Base-by-base conservation (phyloP, 2,888 invertebrate genomes). In the Plagodis dolabraria region DNA sequence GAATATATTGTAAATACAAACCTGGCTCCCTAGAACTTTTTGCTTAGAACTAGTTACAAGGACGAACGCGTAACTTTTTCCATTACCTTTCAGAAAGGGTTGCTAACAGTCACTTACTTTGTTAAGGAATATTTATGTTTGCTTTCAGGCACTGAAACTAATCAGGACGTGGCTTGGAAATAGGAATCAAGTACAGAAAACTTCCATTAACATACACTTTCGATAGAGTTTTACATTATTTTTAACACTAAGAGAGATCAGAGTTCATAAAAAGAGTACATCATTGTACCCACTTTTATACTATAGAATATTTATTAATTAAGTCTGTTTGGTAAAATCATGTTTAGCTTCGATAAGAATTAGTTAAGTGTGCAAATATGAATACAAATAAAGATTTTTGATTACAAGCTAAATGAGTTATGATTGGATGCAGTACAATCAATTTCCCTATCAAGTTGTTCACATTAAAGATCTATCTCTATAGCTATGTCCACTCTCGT, bases 71-170 rank as follows among this genome's bases (percentile, higher is more conserved):
- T 36, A 53, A 53, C 38, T 40, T 46, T 46, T 33, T n/a, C 45
- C n/a, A 53, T 46, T 53, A 46, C 4, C 33, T 45, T 45, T 7
- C 6, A 36, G 36, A 52, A 12, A 35, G 22, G 12, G 35, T 12
- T 40, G 33, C 22, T 33, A 49, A 33, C 5, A 12, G 5, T 5
- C 12, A 10, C 6, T 5, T 35, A 44, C 22, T 43, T 35, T 34
- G 11, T 11, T 6, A 44, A 42, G 36, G 11, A n/a, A 7, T 52
- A 45, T 33, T 8, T 53, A 45, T 45, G 10, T 45, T 54, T 65
- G 11, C 61, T 86, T 82, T 34, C 83, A 89, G 89, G 57, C 78
- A 50, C 66, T 80, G 65, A 80, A 79, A 72, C 69, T 70, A 44
- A n/a, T 69, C 0, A 75, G 86, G 62, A 57, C 52, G 12, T 77